Base-by-base conservation (phyloP, 1,140 invertebrate species). In the Bombus breviceps region DNA sequence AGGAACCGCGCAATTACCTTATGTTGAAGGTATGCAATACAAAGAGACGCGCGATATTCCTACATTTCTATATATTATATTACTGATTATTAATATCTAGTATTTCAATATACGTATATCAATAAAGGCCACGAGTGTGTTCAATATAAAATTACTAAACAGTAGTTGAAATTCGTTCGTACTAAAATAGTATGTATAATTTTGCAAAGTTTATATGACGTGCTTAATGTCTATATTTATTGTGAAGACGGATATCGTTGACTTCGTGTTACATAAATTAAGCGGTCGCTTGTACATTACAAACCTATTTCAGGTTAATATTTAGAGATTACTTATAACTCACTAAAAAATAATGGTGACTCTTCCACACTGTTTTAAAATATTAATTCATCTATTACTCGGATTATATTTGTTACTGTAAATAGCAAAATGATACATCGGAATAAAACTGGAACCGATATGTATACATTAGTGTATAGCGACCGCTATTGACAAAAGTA, bases 111-210 rank as follows among this genome's bases (percentile, higher is more conserved):
- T 86, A 88, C 90, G 59, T 91, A 91, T 92, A 92, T 91, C 77
- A 90, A 93, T 92, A 88, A 94, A 94, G 93, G 93, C 93, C 93
- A 94, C 93, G 88, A 93, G 92, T 93, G 91, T 94, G 83, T 92
- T 92, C 86, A 90, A 93, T 94, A 93, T 94, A 94, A 94, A 94
- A 93, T 92, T 86, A 91, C 91, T 93, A 91, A 92, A 90, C 82
- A 90, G 86, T 92, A 91, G 83, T 87, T 80, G 32, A 90, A 90
- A 88, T 53, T 86, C 89, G 78, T 69, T 80, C 82, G 53, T 85
- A 90, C 74, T 88, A 89, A 87, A 89, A 73, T 89, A 78, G 64
- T 72, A 83, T 62, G 59, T 83, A 77, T 59, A 72, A 43, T 87
- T 68, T 87, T 78, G 66, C 34, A 79, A 87, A 74, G 47, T 84